Base-by-base conservation (phyloP, 2,888 invertebrate species). In the Troides oblongomaculatus region DNA sequence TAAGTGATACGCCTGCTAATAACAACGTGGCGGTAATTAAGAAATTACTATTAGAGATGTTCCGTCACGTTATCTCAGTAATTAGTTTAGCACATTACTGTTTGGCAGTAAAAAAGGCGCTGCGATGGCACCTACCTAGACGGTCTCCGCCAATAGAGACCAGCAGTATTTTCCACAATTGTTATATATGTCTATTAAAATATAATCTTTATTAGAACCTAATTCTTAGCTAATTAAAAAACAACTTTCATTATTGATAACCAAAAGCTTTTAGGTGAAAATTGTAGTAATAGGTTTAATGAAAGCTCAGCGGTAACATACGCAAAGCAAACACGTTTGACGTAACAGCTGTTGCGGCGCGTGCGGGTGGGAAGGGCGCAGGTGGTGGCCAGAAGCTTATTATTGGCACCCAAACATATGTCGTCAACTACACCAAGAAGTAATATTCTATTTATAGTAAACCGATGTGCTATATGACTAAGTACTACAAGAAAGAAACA, bases 311-410 rank as follows among this genome's bases (percentile, higher is more conserved):
- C 65, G 66, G 63, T 73, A 74, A 71, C 77, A 75, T 77, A 78
- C 79, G 78, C 77, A 60, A 61, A 57, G 56, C 30, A 62, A 67
- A 70, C 66, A 66, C 39, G 58, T 66, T 63, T 73, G 69, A 75
- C 76, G 76, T 78, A 83, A 81, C 84, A 84, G 80, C 84, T 84
- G 84, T 84, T 80, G 74, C 70, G 74, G 89, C 91, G 87, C 90
- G 91, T 85, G 91, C 89, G 89, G 81, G 85, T 79, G 80, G 83
- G 87, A 90, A 88, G 91, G 89, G 89, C 83, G 91, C 92, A 92
- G 92, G 90, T 91, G 92, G 76, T 72, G 62, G 71, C 70, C 74
- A 71, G 68, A 79, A 82, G 82, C 80, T 79, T 73, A 75, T 78
- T 83, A 84, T 84, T 83, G 83, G 83, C 81, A 77, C 75, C 75